A percentile compares a stretch with the other conserved stretches of the same genome.
phyloP scores from a whole-genome alignment of 2,113 vertebrate genomes.

The Atlantisia rogersi region DNA sequence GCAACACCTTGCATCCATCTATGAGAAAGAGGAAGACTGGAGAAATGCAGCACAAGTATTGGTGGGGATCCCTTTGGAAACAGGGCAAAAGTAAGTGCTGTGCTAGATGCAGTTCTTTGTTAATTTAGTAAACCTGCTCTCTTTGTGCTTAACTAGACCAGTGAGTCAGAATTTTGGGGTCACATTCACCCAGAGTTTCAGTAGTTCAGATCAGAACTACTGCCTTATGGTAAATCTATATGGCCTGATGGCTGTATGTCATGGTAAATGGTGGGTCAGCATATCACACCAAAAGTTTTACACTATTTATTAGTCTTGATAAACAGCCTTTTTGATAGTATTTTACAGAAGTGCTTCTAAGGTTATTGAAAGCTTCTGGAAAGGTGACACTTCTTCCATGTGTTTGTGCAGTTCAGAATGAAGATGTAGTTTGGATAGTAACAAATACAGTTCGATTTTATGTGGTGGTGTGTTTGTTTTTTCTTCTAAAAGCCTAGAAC shows the following conservation, averaged over 20 bases:
- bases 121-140: not conserved
- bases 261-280: not conserved
- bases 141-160: not conserved
- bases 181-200: not conserved
- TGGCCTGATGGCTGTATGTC: not conserved
- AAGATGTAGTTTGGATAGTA: not conserved
- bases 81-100: slow-evolving; percentile 89
- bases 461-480: not conserved
- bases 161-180: not conserved
- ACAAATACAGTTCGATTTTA: not conserved
- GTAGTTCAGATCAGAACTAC: not conserved
- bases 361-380: not conserved
- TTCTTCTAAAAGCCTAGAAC: not conserved
- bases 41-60: slow-evolving; percentile 97
- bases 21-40: slow-evolving; percentile 98
- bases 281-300: not conserved
- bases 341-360: not conserved
- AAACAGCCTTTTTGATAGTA: not conserved
- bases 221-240: not conserved
- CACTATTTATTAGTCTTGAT: not conserved
- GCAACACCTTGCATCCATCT: slow-evolving; percentile 98
- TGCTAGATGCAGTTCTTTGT: not conserved
- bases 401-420: not conserved
- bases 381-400: not conserved
- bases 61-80: slow-evolving; percentile 97